phyloP scores from a whole-genome alignment of 1,140 invertebrate genomes.

The Monomorium pharaonis region DNA sequence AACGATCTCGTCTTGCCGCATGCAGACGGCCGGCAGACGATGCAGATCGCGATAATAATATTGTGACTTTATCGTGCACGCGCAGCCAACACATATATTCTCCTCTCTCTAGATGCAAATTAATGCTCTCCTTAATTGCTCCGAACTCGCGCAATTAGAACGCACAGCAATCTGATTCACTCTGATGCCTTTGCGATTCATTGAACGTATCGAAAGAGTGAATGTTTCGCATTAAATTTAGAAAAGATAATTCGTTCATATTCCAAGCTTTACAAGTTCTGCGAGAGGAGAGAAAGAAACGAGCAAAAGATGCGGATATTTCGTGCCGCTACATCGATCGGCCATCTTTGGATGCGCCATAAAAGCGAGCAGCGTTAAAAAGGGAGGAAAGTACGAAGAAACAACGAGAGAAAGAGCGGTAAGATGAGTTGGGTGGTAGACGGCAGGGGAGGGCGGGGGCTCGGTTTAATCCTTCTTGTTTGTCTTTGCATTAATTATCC shows the following conservation, averaged over 20 bases:
- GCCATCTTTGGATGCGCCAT: constrained; percentile 50
- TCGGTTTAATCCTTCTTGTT: constrained; percentile 83
- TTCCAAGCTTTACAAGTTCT: background rate
- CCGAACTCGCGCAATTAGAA: background rate
- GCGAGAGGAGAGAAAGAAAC: background rate
- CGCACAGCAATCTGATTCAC: background rate
- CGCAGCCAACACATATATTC: constrained; percentile 45
- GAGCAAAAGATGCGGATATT: background rate
- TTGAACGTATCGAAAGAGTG: background rate
- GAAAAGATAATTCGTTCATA: background rate
- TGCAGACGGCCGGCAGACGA: constrained; percentile 53
- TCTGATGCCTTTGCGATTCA: background rate
- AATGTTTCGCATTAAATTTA: background rate
- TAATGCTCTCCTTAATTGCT: constrained; percentile 21
- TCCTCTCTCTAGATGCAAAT: constrained; percentile 12
- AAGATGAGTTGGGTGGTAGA: background rate
- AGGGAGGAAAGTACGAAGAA: constrained; percentile 26
- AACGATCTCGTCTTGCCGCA: constrained; percentile 52
- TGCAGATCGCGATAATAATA: constrained; percentile 59
- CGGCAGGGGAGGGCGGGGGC: constrained; percentile 2
- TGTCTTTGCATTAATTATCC: constrained; percentile 86
- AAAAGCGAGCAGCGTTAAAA: constrained; percentile 29
- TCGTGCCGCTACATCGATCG: constrained; percentile 25
- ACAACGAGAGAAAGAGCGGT: constrained; percentile 35
- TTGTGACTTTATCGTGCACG: constrained; percentile 54